A percentile compares a stretch with the other conserved stretches of the same genome.
phyloP scores from a whole-genome alignment of 2,888 invertebrate genomes.

The Anoplius nigerrimus region DNA sequence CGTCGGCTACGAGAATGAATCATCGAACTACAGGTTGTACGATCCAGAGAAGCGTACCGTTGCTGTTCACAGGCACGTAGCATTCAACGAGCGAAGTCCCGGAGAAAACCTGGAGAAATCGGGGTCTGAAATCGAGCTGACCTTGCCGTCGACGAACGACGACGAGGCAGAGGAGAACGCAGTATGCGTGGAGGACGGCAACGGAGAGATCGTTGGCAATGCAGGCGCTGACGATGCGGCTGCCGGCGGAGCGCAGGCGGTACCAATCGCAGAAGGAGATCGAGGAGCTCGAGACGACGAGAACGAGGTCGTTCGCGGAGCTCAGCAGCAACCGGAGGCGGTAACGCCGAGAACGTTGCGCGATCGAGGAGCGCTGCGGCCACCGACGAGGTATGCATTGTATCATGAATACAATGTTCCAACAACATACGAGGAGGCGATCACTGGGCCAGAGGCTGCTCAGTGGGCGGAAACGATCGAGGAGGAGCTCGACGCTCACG shows the following conservation, averaged over 20 bases:
- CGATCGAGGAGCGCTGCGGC: neutral
- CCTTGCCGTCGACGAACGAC: too few species aligned
- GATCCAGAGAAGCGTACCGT: neutral
- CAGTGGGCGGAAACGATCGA: neutral
- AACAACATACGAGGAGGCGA: neutral
- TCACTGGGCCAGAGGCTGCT: neutral
- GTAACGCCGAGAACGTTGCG: neutral
- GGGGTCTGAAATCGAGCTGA: too few species aligned
- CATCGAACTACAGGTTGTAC: conserved; percentile 6
- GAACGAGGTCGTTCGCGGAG: too few species aligned
- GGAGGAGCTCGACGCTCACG: neutral
- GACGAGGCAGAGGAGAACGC: too few species aligned
- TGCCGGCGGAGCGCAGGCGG: too few species aligned
- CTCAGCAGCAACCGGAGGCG: neutral
- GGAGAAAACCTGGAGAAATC: too few species aligned
- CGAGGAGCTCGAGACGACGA: neutral
- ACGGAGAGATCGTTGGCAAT: neutral
- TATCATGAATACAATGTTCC: neutral
- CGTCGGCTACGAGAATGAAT: conserved; percentile 8
- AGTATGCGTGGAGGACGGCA: too few species aligned
- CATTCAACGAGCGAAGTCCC: conserved; percentile 11
- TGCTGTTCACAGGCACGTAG: neutral
- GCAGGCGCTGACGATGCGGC: neutral
- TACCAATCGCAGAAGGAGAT: neutral
- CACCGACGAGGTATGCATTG: neutral